Evolutionary conservation across 2,113 vertebrate genomes (phyloP).

Genomic region (Tor tambroides): DNA sequence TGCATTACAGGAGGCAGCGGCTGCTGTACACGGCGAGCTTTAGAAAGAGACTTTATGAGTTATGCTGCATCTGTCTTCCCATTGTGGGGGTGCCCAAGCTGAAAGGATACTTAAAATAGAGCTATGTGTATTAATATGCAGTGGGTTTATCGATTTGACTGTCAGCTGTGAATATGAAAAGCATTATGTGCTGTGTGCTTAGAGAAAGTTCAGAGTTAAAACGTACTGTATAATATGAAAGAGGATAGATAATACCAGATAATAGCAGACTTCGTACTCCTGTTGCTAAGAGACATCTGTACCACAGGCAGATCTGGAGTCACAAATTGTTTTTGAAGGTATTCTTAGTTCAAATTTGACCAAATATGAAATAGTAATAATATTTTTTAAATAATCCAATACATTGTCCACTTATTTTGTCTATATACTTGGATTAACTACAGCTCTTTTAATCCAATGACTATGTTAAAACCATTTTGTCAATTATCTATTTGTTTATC

Average conservation of each 20-base stretch:
- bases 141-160: slow-evolving; percentile 25
- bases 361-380: neutral
- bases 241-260: slow-evolving; percentile 25
- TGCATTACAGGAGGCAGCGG: slow-evolving; percentile 32
- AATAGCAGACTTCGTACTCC: slow-evolving; percentile 4
- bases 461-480: too few species aligned
- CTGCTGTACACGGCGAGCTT: neutral
- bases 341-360: neutral
- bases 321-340: slow-evolving; percentile 14
- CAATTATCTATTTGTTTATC: too few species aligned
- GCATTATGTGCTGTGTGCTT: slow-evolving; percentile 33
- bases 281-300: slow-evolving; percentile 29
- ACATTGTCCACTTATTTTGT: neutral
- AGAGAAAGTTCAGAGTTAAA: slow-evolving; percentile 19
- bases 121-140: neutral
- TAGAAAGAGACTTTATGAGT: slow-evolving; percentile 43
- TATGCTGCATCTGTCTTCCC: slow-evolving; percentile 37
- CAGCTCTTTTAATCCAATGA: neutral
- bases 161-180: slow-evolving; percentile 43
- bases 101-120: slow-evolving; percentile 49
- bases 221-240: slow-evolving; percentile 16
- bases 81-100: slow-evolving; percentile 28
- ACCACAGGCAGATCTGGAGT: neutral
- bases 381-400: neutral
- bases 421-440: neutral